Conservation (phyloP, 2,888 invertebrate genomes). For the Lobophora halterata region DNA sequence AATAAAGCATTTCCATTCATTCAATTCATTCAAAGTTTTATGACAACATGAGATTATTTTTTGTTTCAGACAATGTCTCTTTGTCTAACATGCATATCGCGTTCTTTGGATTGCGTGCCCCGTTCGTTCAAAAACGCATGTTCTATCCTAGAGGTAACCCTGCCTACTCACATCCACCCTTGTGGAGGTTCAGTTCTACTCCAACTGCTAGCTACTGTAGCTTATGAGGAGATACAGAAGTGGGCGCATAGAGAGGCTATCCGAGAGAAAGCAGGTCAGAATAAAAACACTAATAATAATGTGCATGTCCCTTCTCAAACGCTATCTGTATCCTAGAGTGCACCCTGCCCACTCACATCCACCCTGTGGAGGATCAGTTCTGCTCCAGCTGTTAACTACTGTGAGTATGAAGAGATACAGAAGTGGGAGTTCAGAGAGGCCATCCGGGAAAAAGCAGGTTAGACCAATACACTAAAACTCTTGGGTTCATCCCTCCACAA, state of each 20-base stretch:
- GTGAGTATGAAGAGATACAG: slow-evolving; percentile 85
- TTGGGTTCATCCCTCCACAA: slow-evolving; percentile 78
- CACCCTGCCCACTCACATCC: slow-evolving; percentile 84
- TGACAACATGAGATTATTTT: too few species aligned
- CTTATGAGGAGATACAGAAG: slow-evolving; percentile 84
- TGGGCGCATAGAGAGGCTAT: slow-evolving; percentile 65
- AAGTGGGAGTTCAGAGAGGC: slow-evolving; percentile 70
- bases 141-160: slow-evolving; percentile 82
- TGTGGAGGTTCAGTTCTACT: slow-evolving; percentile 86
- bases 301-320: slow-evolving; percentile 79
- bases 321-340: slow-evolving; percentile 84
- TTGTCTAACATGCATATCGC: slow-evolving; percentile 83
- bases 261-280: slow-evolving; percentile 57
- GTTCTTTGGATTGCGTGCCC: slow-evolving; percentile 85
- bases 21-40: too few species aligned
- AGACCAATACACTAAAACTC: too few species aligned
- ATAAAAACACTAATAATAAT: too few species aligned
- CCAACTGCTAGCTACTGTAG: slow-evolving; percentile 85
- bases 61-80: slow-evolving; percentile 84
- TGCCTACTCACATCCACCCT: slow-evolving; percentile 86
- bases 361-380: slow-evolving; percentile 86
- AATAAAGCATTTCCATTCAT: too few species aligned
- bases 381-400: slow-evolving; percentile 86
- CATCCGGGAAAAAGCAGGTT: slow-evolving; percentile 57
- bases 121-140: slow-evolving; percentile 80